phyloP scores from a whole-genome alignment of 2,797 vertebrate species.

The Squalus acanthias region DNA sequence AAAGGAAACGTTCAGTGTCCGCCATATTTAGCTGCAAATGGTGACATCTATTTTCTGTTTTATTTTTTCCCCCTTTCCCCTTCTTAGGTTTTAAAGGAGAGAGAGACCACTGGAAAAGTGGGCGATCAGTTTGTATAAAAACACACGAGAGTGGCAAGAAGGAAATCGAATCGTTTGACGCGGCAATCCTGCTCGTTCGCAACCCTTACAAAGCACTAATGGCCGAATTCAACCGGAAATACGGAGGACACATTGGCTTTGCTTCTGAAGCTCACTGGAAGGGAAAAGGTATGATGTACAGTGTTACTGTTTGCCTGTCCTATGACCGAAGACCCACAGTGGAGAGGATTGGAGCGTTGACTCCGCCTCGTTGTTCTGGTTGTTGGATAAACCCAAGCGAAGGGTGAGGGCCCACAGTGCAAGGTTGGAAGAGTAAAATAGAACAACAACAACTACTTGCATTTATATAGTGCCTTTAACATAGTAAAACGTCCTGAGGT shows the following conservation, averaged over 20 bases:
- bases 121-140: slow-evolving; percentile 88
- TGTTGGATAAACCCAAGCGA: not conserved
- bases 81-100: slow-evolving; percentile 86
- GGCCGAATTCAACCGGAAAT: slow-evolving; percentile 97
- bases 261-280: slow-evolving; percentile 90
- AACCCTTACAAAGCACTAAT: slow-evolving; percentile 97
- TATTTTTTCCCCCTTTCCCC: not conserved
- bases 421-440: not conserved
- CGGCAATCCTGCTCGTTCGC: slow-evolving; percentile 82
- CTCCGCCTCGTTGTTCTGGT: not conserved
- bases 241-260: slow-evolving; percentile 90
- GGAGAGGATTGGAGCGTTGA: not conserved
- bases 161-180: slow-evolving; percentile 86
- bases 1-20: not conserved
- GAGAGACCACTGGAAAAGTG: slow-evolving; percentile 88
- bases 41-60: not conserved
- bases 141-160: slow-evolving; percentile 92
- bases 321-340: not conserved
- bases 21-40: not conserved
- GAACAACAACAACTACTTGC: not conserved
- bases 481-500: no score
- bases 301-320: not conserved
- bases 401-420: not conserved
- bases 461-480: no score
- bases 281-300: slow-evolving; percentile 75